Base-by-base conservation (phyloP, 2,888 invertebrate genomes). In the Luperina nickerlii region DNA sequence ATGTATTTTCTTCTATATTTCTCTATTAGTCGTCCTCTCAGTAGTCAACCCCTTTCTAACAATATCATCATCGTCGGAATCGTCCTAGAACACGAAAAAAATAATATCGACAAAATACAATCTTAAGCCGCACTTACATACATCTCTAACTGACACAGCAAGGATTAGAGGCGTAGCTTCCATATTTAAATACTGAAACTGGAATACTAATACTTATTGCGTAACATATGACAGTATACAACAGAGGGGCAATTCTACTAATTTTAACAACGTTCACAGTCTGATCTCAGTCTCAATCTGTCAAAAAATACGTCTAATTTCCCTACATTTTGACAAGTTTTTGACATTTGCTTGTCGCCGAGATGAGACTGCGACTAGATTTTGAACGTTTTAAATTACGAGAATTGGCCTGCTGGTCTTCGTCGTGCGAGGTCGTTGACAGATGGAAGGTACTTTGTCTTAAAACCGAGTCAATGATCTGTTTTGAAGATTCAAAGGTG, bases 141-240 rank as follows among this genome's bases (percentile, higher is more conserved):
- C 27, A 66, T 62, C 42, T 65, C 42, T 65, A 24, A 63, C 27
- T 60, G 68, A 77, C 15, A 20, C 48, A 45, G 70, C 13, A 62
- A 48, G 38, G 6, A 24, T 73, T 62, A 15, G 13, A 42, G 2
- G 0, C 18, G 38, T 45, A 63, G n/a, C 15, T 66, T 48, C 27
- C 27, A 63, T 63, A 54, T 45, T 45, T 70, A 62, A 76, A 76
- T 18, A 72, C 45, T 51, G 45, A 38, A 74, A 81, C 38, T 57
- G 66, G 65, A 85, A 85, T 72, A 75, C 54, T 45, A 69, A 79
- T 63, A 71, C 13, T 24, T 71, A 71, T 86, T 84, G 79, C 65
- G 78, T 86, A 88, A 88, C 62, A 63, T 88, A 84, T 84, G 86
- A 84, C 86, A 89, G 83, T 68, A 75, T 70, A 27, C 78, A 76